Base-by-base conservation (phyloP, 2,797 vertebrate species). In the Dallia pectoralis region DNA sequence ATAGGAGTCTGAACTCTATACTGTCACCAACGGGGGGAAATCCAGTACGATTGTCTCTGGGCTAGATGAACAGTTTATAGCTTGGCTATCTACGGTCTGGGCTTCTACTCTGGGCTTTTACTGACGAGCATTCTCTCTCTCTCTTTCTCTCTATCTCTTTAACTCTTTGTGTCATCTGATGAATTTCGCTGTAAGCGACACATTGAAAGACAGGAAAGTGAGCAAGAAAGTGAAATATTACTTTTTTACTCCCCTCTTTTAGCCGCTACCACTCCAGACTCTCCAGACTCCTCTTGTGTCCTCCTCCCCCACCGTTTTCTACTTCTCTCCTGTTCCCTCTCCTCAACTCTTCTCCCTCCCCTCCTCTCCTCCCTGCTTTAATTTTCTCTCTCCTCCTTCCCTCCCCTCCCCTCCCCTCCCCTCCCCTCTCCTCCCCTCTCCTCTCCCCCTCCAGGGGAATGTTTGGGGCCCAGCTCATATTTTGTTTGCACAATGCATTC, bases 401-500 rank as follows among this genome's bases (percentile, higher is more conserved):
- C 53, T 56, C 12, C 73, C 67, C 72, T 79, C 73, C 73, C 71
- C 69, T 51, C 22, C 69, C 72, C 74, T 71, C 44, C 82, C 27
- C 63, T 75, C 70, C 77, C 79, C 76, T 79, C 65, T 72, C 73
- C 36, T 72, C 77, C 76, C 77, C 78, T 85, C 59, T 19, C 51
- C 66, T 70, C 56, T 77, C 74, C 65, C 88, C 72, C 84, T 87
- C 85, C 84, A 81, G 85, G 89, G 90, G 92, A 92, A 91, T 93
- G 93, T 93, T 88, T 86, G 89, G 90, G 91, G 90, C 90, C 88
- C 81, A 79, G 93, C 92, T 92, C 86, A 89, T 93, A 92, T 94
- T 94, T 93, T 94, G 89, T 91, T 89, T 94, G 89, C 93, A 90
- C 93, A 93, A 93, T 93, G 91, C 92, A 92, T 94, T 82, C 87